Evolutionary conservation across 2,888 invertebrate genomes (phyloP), one percentile per base, ranked within the genome.

Genomic region (Drosophila mimetica): DNA sequence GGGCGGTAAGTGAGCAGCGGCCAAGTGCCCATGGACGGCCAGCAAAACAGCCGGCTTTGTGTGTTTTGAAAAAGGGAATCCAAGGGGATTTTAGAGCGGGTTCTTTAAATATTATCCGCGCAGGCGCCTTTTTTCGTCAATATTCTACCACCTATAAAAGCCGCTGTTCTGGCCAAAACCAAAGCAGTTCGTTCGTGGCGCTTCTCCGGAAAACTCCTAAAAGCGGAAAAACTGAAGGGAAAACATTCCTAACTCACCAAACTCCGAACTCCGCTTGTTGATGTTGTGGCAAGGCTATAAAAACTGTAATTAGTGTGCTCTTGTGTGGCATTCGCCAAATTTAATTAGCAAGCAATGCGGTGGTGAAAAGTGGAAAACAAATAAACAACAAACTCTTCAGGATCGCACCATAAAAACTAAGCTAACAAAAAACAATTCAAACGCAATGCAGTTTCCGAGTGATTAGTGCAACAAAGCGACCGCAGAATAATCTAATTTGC

Each of bases 1-100:
- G 41, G 51, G 51, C 63, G 63, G 48, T 39, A 86, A 86, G 86
- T 61, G 82, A 76, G 81, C 86, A 84, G 47, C 39, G 59, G 28
- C 14, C 32, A 4, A 14, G 16, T 25, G 25, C 59, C 60, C 42
- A 37, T 30, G 34, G 55, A 51, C 36, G 28, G 51, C 36, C 51
- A 51, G 51, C 55, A 39, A 46, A 60, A 61, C 52, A 71, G 58
- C 79, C 83, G 80, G 83, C 74, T 58, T 61, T 18, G 30, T 18
- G 30, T 34, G 34, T 30, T 36, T 13, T 22, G 22, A 11, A n/a
- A n/a, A 16, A 4, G 11, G 39, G 5, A 18, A 18, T 37, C 37
- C 4, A 14, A 25, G 25, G 25, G 25, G 25, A 25, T 25, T 11
- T 11, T 11, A 4, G 25, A 50, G 54, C 47, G 13, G 1, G 5